Percentiles rank a stretch among this genome's conserved stretches.
Evolutionary conservation across 2,797 vertebrate species (phyloP).

Genomic region (Mastacembelus armatus): DNA sequence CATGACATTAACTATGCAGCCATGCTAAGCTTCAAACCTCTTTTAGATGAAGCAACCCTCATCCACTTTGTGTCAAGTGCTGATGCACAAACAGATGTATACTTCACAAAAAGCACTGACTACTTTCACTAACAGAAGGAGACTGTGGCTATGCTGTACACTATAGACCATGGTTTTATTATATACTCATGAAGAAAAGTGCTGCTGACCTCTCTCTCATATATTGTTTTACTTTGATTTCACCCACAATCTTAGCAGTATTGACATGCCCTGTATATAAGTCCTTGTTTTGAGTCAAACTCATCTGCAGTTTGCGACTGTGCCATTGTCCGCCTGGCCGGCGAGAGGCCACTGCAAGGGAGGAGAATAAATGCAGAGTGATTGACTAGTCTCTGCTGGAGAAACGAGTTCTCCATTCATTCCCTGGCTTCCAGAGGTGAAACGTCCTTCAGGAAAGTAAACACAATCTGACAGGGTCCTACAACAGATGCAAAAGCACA

Average conservation of each 20-base stretch:
- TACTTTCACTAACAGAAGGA: conserved; percentile 24
- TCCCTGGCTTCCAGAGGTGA: conserved; percentile 78
- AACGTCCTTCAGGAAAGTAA: conserved; percentile 82
- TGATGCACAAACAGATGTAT: conserved; percentile 53
- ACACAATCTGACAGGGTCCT: conserved; percentile 75
- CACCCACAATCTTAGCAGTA: conserved; percentile 70
- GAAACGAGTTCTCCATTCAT: conserved; percentile 78
- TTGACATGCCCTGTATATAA: conserved; percentile 62
- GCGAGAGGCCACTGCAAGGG: conserved; percentile 75
- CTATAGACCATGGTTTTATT: conserved; percentile 10
- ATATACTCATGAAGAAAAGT: conserved; percentile 26
- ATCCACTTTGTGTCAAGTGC: conserved; percentile 63
- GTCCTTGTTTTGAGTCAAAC: conserved; percentile 73
- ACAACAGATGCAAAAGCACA: conserved; percentile 66
- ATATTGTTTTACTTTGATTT: conserved; percentile 63
- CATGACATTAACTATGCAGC: conserved; percentile 86
- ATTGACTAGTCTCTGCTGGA: conserved; percentile 82
- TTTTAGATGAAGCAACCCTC: conserved; percentile 67
- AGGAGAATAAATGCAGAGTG: conserved; percentile 79
- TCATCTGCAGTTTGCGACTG: conserved; percentile 74
- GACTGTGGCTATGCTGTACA: conserved; percentile 8
- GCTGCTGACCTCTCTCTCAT: conserved; percentile 24
- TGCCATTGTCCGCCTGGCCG: conserved; percentile 72
- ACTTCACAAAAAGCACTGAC: conserved; percentile 27
- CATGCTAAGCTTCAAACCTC: conserved; percentile 76